Evolutionary conservation across 1,140 invertebrate genomes (phyloP), one percentile per base, ranked within the genome.

Genomic region (Drosophila pallidifrons): DNA sequence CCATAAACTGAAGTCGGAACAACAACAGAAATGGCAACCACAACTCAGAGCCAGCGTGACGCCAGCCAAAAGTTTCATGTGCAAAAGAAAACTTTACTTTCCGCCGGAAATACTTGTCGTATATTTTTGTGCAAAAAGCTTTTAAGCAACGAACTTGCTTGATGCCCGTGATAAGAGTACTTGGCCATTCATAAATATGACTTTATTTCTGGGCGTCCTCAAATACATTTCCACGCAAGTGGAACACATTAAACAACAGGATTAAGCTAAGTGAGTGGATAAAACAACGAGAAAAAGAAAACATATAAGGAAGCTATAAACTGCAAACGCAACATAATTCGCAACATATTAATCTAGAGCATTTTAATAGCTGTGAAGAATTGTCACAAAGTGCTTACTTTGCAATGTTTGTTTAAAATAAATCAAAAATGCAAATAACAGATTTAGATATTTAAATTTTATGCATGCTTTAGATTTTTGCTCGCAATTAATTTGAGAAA

Each of bases 21-120:
- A 35, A 15, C 30, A 35, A 15, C n/a, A 32, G 35, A 35, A 71
- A 52, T 13, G 6, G 5, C 35, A 63, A 69, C 81, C 80, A 71
- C 75, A 68, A 79, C 70, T 63, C 45, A 41, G 70, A 80, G 81
- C 60, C 83, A 87, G 83, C 85, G 72, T 89, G 85, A 88, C 83
- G 83, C 83, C 83, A 78, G 70, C 66, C 35, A 71, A 82, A 82
- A 75, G 71, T 78, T 85, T 82, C 77, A 16, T 41, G 32, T 16
- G 61, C 63, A 68, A 63, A 57, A 79, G 64, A 66, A 64, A 43
- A 82, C 41, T 82, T 67, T 58, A 7, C 41, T 54, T 46, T 41
- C 41, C 32, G 13, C 45, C 58, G 71, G 46, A 51, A 61, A 57
- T 57, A 30, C 47, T 52, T 16, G 10, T 13, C 47, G n/a, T 47